Evolutionary conservation across 2,797 vertebrate species (phyloP).

Genomic region (Margarornis squamiger): DNA sequence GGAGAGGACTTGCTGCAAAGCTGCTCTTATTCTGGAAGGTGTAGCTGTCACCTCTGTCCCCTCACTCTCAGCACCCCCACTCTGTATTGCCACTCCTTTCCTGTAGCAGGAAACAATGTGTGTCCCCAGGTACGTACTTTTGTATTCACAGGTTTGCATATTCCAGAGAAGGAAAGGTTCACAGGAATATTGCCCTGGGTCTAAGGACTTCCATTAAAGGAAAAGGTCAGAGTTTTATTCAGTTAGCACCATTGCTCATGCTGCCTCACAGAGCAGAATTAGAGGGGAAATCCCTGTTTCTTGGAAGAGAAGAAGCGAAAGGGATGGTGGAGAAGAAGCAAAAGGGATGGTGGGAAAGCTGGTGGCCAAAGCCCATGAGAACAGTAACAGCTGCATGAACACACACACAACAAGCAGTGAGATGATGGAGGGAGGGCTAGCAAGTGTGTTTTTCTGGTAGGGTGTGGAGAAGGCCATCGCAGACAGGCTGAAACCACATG

Average conservation of each 20-base stretch:
- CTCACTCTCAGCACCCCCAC: not conserved
- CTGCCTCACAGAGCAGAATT: not conserved
- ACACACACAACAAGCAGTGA: too few relatives aligned
- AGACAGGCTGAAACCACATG: not conserved
- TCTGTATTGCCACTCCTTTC: fast-evolving
- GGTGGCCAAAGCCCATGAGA: not conserved
- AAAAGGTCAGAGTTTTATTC: not conserved
- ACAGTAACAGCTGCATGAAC: not conserved
- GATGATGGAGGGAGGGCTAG: not conserved
- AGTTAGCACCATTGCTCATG: not conserved
- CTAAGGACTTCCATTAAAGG: not conserved
- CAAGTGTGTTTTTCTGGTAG: not conserved
- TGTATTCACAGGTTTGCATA: not conserved
- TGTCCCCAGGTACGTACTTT: not conserved
- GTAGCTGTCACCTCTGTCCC: not conserved
- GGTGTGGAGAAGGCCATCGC: not conserved
- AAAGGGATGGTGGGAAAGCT: not conserved
- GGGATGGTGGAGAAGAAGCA: not conserved
- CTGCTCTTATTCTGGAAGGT: not conserved
- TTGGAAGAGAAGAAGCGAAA: not conserved
- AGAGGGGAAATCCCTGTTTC: not conserved
- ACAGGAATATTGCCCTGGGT: not conserved
- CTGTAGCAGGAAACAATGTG: not conserved
- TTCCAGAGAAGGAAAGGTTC: not conserved
- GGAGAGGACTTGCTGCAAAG: not conserved